Base-by-base conservation (phyloP, 1,140 invertebrate genomes). In the Cylas formicarius region DNA sequence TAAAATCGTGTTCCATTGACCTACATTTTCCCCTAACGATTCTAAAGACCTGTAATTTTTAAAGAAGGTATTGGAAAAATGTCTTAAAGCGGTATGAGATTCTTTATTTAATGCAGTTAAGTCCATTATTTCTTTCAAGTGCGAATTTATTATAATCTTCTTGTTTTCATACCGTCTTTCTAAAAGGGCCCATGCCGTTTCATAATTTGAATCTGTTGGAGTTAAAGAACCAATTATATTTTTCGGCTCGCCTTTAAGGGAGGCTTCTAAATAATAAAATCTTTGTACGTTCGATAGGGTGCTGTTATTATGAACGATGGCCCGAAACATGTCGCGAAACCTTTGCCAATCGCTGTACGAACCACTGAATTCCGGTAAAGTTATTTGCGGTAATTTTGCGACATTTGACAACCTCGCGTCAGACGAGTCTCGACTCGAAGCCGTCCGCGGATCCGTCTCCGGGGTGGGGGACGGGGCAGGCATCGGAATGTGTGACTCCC, bases 281-380 rank as follows among this genome's bases (percentile, higher is more conserved):
- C 60, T 60, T 26, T 62, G 51, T 7, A 56, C 44, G 13, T 49
- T 45, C 3, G 34, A 26, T 9, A 63, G 39, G 2, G 33, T 24
- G 3, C 43, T 28, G 22, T 59, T 54, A 17, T 56, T 46, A 34
- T 65, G 48, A 8, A 64, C 52, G 0, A 62, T 43, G 27, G 55
- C 52, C 1, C 36, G 24, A 44, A 64, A 66, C 1, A 56, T 40
- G 33, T 64, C 51, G 18, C 52, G 44, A 32, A 65, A 63, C 4
- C 52, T 40, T 11, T 57, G 41, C 60, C 62, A 66, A 22, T 57
- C 42, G 16, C 37, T 49, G 35, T 57, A 60, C 20, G 44, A 41
- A 6, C 58, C 61, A 2, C 43, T 46, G 43, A 63, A 63, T 28
- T 57, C 55, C 2, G 57, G 56, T 38, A 38, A 24, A 4, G 35